Percentiles rank a stretch among this genome's conserved stretches.
phyloP scores from a whole-genome alignment of 1,140 invertebrate species.

The Eurosta solidaginis region DNA sequence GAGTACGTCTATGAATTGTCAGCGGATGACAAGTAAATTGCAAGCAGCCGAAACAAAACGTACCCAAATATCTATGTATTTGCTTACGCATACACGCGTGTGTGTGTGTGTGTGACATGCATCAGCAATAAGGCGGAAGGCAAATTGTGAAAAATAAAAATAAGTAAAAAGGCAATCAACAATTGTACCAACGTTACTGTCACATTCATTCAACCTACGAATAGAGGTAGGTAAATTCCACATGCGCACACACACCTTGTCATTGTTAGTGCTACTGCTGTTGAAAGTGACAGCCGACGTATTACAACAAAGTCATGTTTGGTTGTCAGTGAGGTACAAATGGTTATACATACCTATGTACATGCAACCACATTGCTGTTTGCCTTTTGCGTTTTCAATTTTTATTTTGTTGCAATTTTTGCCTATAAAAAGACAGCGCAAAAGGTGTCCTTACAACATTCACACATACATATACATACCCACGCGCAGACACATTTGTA shows the following conservation, averaged over 20 bases:
- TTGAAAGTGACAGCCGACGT: conserved; percentile 24
- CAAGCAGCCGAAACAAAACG: conserved; percentile 17
- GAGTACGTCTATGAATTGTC: conserved; percentile 12
- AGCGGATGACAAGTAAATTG: conserved; percentile 28
- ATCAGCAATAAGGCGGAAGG: not conserved
- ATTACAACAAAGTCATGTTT: conserved; percentile 26
- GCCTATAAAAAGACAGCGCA: not conserved
- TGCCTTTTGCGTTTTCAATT: not conserved
- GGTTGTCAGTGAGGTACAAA: not conserved
- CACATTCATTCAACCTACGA: not conserved
- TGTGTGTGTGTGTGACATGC: not conserved
- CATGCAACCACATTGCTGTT: not conserved
- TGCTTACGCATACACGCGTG: not conserved
- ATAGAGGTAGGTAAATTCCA: too few relatives aligned
- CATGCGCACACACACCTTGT: conserved; percentile 2
- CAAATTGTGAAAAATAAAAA: conserved; percentile 14
- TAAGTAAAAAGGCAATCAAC: conserved; percentile 21
- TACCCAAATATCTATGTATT: not conserved
- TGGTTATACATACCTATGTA: too few relatives aligned
- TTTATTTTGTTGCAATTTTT: not conserved
- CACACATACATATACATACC: not conserved
- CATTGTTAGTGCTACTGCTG: conserved; percentile 13
- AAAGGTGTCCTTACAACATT: not conserved
- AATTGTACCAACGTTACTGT: not conserved
- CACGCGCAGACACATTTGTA: not conserved